These are phyloP conservation scores for Ataeniobius toweri DNA, from an alignment of 2,797 vertebrate species.

Conservation along the genomic window DNA sequence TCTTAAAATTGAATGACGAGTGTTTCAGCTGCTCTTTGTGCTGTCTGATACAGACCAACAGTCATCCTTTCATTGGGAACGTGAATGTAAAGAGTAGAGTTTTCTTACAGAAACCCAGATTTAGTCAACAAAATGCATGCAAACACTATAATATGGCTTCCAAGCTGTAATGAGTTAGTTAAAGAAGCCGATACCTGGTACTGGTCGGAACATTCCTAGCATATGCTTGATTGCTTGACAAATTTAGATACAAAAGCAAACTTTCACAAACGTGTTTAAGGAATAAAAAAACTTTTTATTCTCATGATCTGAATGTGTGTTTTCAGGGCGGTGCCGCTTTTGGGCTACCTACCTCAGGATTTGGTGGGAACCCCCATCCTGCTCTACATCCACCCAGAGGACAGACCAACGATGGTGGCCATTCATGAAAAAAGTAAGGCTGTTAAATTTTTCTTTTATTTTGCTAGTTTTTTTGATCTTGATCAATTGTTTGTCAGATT, in stretches of 20 bases:
- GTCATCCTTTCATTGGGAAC: not conserved
- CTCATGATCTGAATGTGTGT: not conserved
- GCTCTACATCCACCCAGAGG: constrained; percentile 89
- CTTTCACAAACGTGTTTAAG: not conserved
- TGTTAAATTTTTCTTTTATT: not conserved
- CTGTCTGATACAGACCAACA: not conserved
- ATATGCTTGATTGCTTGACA: not conserved
- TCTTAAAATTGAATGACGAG: not conserved
- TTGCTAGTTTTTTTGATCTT: not conserved
- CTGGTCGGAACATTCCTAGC: too few species aligned
- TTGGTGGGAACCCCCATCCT: constrained; percentile 89
- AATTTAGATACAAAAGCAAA: not conserved
- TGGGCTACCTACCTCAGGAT: constrained; percentile 92
- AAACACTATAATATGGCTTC: not conserved
- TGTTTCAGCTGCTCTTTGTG: not conserved
- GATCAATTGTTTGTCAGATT: not conserved
- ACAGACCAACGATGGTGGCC: constrained; percentile 89
- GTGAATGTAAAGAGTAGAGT: not conserved
- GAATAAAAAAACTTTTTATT: not conserved
- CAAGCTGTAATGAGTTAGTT: too few species aligned
- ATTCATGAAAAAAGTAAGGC: constrained; percentile 92
- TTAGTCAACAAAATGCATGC: not conserved
- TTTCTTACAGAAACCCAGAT: not conserved
- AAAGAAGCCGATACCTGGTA: too few species aligned
- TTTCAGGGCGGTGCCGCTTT: constrained; percentile 85